These are phyloP conservation scores for Amazona guildingii DNA, from an alignment of 2,113 vertebrate genomes.

Conservation along the genomic window DNA sequence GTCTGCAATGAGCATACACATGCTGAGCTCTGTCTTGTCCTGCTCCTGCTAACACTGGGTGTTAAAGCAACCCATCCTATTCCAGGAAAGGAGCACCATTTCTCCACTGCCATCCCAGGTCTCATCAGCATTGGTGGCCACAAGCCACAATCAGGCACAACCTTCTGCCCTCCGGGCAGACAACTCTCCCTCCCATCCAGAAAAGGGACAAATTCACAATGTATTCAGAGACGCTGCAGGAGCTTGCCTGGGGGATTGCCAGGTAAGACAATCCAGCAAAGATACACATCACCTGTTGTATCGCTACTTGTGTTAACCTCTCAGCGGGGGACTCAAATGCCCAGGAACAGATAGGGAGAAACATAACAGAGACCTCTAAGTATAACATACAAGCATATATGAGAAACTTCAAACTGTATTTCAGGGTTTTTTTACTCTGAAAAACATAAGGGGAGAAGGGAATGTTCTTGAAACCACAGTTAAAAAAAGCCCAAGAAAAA, in stretches of 20 bases:
- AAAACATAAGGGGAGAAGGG: neutral
- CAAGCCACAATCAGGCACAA: neutral
- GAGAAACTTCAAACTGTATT: neutral
- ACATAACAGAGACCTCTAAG: neutral
- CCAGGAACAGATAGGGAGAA: neutral
- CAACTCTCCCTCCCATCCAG: fast-evolving
- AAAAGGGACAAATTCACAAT: neutral
- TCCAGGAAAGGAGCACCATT: fast-evolving
- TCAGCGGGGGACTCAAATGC: neutral
- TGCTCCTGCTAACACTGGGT: neutral
- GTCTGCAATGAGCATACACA: neutral
- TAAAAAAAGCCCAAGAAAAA: neutral
- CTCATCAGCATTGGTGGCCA: neutral
- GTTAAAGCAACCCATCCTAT: neutral
- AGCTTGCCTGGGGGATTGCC: neutral
- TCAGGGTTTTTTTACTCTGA: neutral
- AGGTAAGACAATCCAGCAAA: neutral
- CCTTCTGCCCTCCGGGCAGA: neutral
- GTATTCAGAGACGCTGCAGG: neutral
- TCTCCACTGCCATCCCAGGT: neutral
- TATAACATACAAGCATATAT: neutral
- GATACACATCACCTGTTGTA: neutral
- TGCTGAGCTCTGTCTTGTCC: fast-evolving
- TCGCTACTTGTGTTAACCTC: neutral
- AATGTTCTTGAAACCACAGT: neutral